Conservation (phyloP, 2,888 invertebrate species). For the Temnothorax unifasciatus region DNA sequence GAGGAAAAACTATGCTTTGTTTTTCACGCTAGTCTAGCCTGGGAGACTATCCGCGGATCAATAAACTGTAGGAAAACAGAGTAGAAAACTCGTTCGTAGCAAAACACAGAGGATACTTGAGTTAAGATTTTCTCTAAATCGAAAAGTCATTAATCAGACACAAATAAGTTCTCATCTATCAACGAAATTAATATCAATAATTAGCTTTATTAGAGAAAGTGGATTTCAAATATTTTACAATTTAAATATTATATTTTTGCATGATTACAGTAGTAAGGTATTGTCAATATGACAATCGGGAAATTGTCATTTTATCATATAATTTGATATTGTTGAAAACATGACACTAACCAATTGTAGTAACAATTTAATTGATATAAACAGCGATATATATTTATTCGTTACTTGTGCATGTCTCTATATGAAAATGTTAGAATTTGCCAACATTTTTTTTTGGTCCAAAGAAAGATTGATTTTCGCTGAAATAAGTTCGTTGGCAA, state of each 20-base stretch:
- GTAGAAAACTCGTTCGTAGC: constrained; percentile 3
- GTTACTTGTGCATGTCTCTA: not conserved
- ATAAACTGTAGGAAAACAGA: constrained; percentile 37
- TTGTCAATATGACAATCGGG: not conserved
- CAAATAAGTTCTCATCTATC: not conserved
- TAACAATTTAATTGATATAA: too few species aligned
- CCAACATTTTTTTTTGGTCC: not conserved
- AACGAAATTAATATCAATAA: not conserved
- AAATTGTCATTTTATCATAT: not conserved
- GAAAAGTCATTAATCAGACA: not conserved
- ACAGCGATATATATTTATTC: not conserved
- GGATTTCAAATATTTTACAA: not conserved
- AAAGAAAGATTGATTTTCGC: constrained; percentile 12
- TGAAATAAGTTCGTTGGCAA: constrained; percentile 2
- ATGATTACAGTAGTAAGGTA: not conserved
- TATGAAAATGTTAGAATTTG: not conserved
- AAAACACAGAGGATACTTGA: not conserved
- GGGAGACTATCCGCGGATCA: constrained; percentile 37
- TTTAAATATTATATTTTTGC: not conserved
- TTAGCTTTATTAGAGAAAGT: not conserved
- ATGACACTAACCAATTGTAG: too few species aligned
- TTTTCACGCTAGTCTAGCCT: constrained; percentile 21
- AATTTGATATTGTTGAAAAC: not conserved
- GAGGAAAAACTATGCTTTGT: constrained; percentile 44
- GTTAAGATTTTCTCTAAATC: not conserved